Base-by-base conservation (phyloP, 2,797 vertebrate species). In the Atherinosoma microstoma region DNA sequence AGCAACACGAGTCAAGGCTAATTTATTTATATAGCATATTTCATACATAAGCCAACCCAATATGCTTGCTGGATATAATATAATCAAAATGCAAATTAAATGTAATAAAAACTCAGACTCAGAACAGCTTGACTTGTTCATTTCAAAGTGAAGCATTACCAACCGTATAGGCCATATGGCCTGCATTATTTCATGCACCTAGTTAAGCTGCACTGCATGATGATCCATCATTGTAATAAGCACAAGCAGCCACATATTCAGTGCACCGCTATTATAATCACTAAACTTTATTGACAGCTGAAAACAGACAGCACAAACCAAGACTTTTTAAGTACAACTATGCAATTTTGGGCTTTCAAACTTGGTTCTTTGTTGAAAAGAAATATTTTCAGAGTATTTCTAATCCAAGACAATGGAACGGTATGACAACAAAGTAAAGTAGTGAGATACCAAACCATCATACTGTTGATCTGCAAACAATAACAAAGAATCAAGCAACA, bases 111-210 rank as follows among this genome's bases (percentile, higher is more conserved):
- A n/a, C 18, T n/a, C 45, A 2, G 18, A 45, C 42, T 47, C 2
- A 9, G 18, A n/a, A 49, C 47, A 49, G 22, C n/a, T 11, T n/a
- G 18, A 47, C 45, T n/a, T 1, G 3, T 2, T 22, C 15, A n/a
- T 66, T 65, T 73, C 40, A 57, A 38, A 53, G 5, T 1, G 9
- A 77, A 58, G 5, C 18, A 40, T 65, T 35, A 30, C 34, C 5
- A 45, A 60, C 45, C 30, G 18, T 32, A n/a, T 18, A 29, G 29
- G 18, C 34, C 30, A 40, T 6, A 13, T 29, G 51, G 4, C 5
- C 27, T 42, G 3, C 67, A 20, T 12, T 49, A 22, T 11, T 7
- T 49, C 30, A 8, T 68, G 40, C 65, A 32, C 61, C 64, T 16
- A 6, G 57, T 29, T 24, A 30, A 51, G 12, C 11, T 30, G n/a